phyloP scores from a whole-genome alignment of 1,140 invertebrate species.

The Philaenus spumarius region DNA sequence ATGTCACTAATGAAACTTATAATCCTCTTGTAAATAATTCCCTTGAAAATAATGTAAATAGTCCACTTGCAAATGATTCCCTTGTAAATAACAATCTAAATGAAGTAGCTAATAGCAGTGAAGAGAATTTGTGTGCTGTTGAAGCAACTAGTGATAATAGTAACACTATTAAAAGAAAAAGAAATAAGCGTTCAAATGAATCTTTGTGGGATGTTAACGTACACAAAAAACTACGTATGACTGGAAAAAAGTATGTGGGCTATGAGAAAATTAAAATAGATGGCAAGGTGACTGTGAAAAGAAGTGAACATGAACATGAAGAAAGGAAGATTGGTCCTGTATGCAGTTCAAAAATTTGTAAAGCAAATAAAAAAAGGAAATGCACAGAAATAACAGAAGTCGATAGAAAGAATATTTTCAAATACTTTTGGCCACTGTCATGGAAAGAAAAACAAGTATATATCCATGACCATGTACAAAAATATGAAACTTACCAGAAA shows the following conservation, averaged over 20 bases:
- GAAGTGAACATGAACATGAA: conserved; percentile 8
- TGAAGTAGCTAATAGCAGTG: not conserved
- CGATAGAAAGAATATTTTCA: not conserved
- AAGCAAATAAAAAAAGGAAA: conserved; percentile 9
- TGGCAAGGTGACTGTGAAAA: conserved; percentile 5
- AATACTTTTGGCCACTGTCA: not conserved
- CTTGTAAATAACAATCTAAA: too few relatives aligned
- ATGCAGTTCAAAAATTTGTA: conserved; percentile 6
- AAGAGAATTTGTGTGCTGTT: not conserved
- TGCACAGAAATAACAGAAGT: conserved; percentile 3
- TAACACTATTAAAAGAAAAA: too few relatives aligned
- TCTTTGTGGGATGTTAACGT: conserved; percentile 9
- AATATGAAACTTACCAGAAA: not conserved
- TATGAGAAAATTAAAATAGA: conserved; percentile 11
- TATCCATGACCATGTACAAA: conserved; percentile 13
- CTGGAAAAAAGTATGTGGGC: conserved; percentile 15
- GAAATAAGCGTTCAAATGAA: conserved; percentile 3
- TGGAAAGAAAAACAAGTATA: conserved; percentile 10
- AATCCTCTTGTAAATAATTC: too few relatives aligned
- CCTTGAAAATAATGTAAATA: too few relatives aligned
- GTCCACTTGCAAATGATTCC: too few relatives aligned
- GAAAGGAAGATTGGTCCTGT: conserved; percentile 10
- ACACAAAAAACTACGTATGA: conserved; percentile 12
- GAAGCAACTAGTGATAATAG: not conserved
- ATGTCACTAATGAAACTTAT: too few relatives aligned